Evolutionary conservation across 1,140 invertebrate genomes (phyloP).

Genomic region (Dryas iulia): DNA sequence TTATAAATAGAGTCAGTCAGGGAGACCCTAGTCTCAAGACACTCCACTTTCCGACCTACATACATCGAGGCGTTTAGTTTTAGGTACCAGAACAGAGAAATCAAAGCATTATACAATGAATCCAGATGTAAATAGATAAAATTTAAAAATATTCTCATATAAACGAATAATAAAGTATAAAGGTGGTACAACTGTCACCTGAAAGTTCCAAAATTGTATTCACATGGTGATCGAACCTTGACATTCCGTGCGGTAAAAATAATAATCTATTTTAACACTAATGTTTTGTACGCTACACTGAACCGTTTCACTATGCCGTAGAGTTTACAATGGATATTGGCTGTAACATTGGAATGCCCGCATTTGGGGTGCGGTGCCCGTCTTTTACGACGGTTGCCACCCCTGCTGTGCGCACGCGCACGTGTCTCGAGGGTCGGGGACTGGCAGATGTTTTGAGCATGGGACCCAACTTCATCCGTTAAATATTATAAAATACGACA

Average conservation of each 20-base stretch:
- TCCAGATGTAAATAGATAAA: too few species aligned
- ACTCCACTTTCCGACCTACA: too few species aligned
- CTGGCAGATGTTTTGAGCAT: constrained; percentile 63
- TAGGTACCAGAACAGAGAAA: too few species aligned
- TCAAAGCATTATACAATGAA: too few species aligned
- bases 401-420: constrained; percentile 67
- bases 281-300: constrained; percentile 16
- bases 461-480: neutral
- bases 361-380: constrained; percentile 64
- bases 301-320: constrained; percentile 35
- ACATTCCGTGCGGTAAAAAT: constrained; percentile 76
- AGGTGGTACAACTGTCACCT: constrained; percentile 43
- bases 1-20: too few species aligned
- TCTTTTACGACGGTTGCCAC: constrained; percentile 59
- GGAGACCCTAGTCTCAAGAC: too few species aligned
- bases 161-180: neutral
- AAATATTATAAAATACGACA: constrained; percentile 5
- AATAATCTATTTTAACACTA: constrained; percentile 67
- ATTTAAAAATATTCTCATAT: neutral
- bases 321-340: constrained; percentile 33
- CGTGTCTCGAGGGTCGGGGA: constrained; percentile 51
- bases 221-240: constrained; percentile 71
- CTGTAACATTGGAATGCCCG: constrained; percentile 42
- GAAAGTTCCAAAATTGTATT: constrained; percentile 60
- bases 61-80: too few species aligned